These are phyloP conservation scores for Tiliacea aurago DNA, from an alignment of 2,888 invertebrate genomes.

Conservation along the genomic window DNA sequence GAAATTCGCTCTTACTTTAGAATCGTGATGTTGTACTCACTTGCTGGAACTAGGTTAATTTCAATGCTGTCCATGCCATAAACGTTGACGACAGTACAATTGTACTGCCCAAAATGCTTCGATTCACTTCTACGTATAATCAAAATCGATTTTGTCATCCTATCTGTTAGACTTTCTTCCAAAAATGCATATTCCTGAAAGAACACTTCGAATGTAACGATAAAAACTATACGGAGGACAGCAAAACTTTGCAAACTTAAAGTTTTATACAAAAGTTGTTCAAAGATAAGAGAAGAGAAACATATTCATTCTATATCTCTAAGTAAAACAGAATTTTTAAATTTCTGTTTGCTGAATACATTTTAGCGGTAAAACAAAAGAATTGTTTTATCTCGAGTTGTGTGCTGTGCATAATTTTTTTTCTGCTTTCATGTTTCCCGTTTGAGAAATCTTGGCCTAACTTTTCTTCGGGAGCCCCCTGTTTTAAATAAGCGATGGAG, in stretches of 20 bases:
- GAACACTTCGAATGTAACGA: constrained; percentile 46
- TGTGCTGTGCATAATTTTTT: constrained; percentile 51
- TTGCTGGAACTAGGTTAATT: constrained; percentile 96
- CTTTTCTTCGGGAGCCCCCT: constrained; percentile 37
- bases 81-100: constrained; percentile 97
- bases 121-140: constrained; percentile 95
- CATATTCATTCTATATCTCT: constrained; percentile 57
- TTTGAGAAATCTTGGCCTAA: constrained; percentile 55
- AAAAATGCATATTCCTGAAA: constrained; percentile 93
- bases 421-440: constrained; percentile 29
- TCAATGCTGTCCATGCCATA: constrained; percentile 96
- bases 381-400: constrained; percentile 56
- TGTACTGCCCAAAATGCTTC: constrained; percentile 97
- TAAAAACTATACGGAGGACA: constrained; percentile 46
- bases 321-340: constrained; percentile 50
- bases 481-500: constrained; percentile 56
- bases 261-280: constrained; percentile 51
- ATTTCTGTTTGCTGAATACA: constrained; percentile 58
- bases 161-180: constrained; percentile 94
- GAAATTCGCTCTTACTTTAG: too few relatives aligned
- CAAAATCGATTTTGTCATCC: constrained; percentile 95
- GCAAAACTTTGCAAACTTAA: constrained; percentile 46
- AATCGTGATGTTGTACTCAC: constrained; percentile 91
- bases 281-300: constrained; percentile 48
- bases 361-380: constrained; percentile 56